Evolutionary conservation across 1,140 invertebrate species (phyloP).

Genomic region (Habropoda laboriosa): DNA sequence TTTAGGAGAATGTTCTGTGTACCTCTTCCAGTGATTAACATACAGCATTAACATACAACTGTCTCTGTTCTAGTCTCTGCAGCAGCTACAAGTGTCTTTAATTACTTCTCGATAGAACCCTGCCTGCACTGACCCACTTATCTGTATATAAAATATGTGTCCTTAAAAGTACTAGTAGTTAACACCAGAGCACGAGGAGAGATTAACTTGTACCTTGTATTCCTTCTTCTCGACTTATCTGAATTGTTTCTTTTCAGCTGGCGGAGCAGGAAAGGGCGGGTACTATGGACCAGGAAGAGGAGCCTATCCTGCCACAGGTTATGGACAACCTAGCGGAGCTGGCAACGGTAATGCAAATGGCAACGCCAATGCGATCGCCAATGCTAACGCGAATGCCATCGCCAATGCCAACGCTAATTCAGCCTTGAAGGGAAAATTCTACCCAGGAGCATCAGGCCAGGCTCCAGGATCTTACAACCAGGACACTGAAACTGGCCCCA

Average conservation of each 20-base stretch:
- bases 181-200: no score
- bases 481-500: background rate
- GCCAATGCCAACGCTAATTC: background rate
- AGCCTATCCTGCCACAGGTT: constrained; percentile 33
- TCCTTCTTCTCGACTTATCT: background rate
- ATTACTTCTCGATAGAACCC: background rate
- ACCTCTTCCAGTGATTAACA: background rate
- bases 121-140: background rate
- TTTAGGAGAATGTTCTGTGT: background rate
- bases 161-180: no score
- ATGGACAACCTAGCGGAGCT: constrained; percentile 6
- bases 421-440: background rate
- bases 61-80: no score
- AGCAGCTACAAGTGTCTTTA: background rate
- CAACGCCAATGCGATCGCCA: constrained; percentile 29
- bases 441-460: background rate
- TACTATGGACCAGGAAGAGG: constrained; percentile 24
- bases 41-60: no score
- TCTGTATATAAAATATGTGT: background rate
- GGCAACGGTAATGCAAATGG: constrained; percentile 51
- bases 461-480: background rate
- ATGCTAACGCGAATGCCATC: constrained; percentile 40
- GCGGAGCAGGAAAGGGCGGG: background rate
- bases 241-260: constrained; percentile 32
- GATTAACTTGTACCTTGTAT: background rate